These are phyloP conservation scores for Regulus satrapa DNA, from an alignment of 2,113 vertebrate species.

Conservation along the genomic window DNA sequence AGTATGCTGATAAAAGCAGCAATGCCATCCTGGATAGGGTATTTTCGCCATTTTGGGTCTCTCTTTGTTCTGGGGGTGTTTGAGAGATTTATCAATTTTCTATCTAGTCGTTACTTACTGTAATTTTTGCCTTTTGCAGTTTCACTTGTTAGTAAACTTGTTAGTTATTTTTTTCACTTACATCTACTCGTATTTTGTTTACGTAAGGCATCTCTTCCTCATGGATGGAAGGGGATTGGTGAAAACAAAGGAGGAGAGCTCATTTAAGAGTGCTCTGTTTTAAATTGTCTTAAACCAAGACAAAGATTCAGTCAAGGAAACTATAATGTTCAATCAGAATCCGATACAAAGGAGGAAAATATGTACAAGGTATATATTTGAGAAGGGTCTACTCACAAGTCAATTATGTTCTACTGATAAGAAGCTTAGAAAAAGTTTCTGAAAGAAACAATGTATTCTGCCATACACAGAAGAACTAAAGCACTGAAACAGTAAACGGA, in stretches of 20 bases:
- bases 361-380: not conserved
- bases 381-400: not conserved
- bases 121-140: not conserved
- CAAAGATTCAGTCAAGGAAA: not conserved
- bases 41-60: accelerated
- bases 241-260: not conserved
- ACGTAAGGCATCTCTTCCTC: too few species aligned
- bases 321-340: not conserved
- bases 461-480: not conserved
- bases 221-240: not conserved
- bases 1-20: not conserved
- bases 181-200: not conserved
- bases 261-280: not conserved
- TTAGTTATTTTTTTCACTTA: not conserved
- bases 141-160: not conserved
- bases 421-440: not conserved
- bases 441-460: not conserved
- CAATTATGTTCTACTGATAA: not conserved
- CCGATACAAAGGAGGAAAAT: not conserved
- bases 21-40: not conserved
- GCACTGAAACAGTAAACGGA: not conserved
- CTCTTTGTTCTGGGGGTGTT: too few species aligned
- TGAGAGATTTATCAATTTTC: not conserved
- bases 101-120: not conserved
- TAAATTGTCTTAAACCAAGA: not conserved